Evolutionary conservation across 2,797 vertebrate species (phyloP), one percentile per base, ranked within the genome.

Genomic region (Falco concolor): DNA sequence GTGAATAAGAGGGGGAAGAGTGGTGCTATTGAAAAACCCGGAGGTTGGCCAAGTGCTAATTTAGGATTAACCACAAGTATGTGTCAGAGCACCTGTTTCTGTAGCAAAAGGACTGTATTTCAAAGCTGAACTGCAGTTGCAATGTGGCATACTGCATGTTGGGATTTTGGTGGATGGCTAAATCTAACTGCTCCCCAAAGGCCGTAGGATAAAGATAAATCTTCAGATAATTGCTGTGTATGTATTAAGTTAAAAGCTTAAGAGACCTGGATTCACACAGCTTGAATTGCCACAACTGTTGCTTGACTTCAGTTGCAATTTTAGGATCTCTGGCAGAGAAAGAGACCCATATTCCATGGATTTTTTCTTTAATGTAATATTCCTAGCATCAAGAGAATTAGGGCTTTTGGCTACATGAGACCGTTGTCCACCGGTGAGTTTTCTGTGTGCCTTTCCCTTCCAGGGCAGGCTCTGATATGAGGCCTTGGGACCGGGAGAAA

Each of bases 321-420:
- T 65, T 45, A 30, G 38, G 25, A 45, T 79, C 40, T 60, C 32
- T 85, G 50, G 4, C 36, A 30, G 60, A 80, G 42, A 49, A 21
- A 47, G 23, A 52, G 17, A 57, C 9, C 19, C 60, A 2, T 28
- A 21, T 45, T 70, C 12, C 15, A 23, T 0, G 5, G 7, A 0
- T 30, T 54, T 75, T 81, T 57, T 27, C 24, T 50, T 84, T 40
- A 22, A 5, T 7, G 53, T 87, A 20, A 28, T 76, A 42, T 57
- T 72, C 13, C 10, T 21, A 27, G 27, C 19, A 36, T 50, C 44
- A 67, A 69, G 73, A 23, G 16, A 47, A 21, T 8, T 8, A 54
- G 7, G n/a, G 34, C 32, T 60, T 63, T 3, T 42, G 32, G 57
- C 67, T 50, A 1, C 0, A 1, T n/a, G 59, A 73, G 8, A 16